A percentile compares a stretch with the other conserved stretches of the same genome.
Evolutionary conservation across 1,140 invertebrate genomes (phyloP).

Genomic region (Panagrolaimus sp.): DNA sequence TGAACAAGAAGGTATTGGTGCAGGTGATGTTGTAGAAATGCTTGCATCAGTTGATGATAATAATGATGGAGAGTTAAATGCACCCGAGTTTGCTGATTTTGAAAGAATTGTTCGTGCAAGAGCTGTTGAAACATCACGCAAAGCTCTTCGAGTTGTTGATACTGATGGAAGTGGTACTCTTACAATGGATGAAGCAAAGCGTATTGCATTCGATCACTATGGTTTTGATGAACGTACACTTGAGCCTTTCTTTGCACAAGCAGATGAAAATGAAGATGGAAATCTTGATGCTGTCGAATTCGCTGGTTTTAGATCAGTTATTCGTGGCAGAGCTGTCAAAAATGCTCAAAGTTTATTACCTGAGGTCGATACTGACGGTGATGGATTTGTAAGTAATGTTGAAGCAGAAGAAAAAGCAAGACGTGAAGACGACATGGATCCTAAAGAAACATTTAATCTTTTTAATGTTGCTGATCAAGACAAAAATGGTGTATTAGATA

Average conservation of each 20-base stretch:
- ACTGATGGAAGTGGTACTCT: conserved; percentile 52
- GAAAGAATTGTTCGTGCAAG: conserved; percentile 52
- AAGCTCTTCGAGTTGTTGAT: conserved; percentile 55
- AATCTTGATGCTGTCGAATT: conserved; percentile 52
- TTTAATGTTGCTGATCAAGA: conserved; percentile 57
- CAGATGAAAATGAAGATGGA: conserved; percentile 50
- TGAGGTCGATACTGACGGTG: conserved; percentile 47
- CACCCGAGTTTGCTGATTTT: conserved; percentile 57
- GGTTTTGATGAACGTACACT: conserved; percentile 55
- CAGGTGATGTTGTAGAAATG: conserved; percentile 55
- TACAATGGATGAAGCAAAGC: conserved; percentile 55
- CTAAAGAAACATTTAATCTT: conserved; percentile 44
- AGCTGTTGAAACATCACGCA: conserved; percentile 55
- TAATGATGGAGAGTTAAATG: conserved; percentile 56
- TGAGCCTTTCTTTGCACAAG: conserved; percentile 56
- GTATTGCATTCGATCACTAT: conserved; percentile 57
- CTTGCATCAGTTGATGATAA: conserved; percentile 54
- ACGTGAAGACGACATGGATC: conserved; percentile 52
- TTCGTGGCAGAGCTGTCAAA: conserved; percentile 51
- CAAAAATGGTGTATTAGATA: conserved; percentile 35
- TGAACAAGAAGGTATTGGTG: conserved; percentile 57
- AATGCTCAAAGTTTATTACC: conserved; percentile 42
- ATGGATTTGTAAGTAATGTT: conserved; percentile 43
- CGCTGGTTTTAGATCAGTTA: conserved; percentile 56
- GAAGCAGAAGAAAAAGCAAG: conserved; percentile 48